Evolutionary conservation across 2,113 vertebrate genomes (phyloP), one percentile per base, ranked within the genome.

Genomic region (Phalacrocorax carbo): DNA sequence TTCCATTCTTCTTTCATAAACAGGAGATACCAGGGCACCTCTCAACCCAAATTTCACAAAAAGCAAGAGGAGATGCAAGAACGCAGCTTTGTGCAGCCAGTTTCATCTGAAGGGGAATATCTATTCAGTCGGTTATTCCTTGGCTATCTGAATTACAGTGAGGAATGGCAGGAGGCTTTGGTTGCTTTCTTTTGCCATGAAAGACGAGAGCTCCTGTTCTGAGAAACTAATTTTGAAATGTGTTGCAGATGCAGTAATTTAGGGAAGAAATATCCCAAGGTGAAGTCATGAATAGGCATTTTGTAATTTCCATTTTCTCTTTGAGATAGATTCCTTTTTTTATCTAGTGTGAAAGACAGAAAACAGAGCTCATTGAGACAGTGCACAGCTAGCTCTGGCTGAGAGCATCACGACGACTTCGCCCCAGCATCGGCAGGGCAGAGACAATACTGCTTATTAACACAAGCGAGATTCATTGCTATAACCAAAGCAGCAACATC

Each of bases 391-490:
- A 65, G 54, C 46, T 70, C 21, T 29, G 61, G 38, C 21, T 46
- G 54, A 79, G 60, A 91, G 38, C 62, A 70, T 23, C 75, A 61
- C 49, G 4, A 49, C 0, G 22, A 44, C 34, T 90, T 76, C 73
- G 26, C 25, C 61, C 66, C 2, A 0, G 68, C 30, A 36, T 3
- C 19, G 13, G 46, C 19, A 81, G 29, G 22, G 30, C 21, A 77
- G 26, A 93, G n/a, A 11, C 49, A 84, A 52, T 16, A 14, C 32
- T 73, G 70, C 90, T 83, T 86, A 93, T 93, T 94, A 96, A 66
- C 58, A 52, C 71, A 40, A 87, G 81, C 17, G 52, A 95, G 68
- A 96, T 94, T 94, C 93, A 95, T 70, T 91, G 66, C 87, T 71
- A 5, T 27, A 93, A 80, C 64, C 60, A 85, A 92, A 96, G 71